These are phyloP conservation scores for Branchellion lobata DNA, from an alignment of 2,888 invertebrate genomes.

Conservation along the genomic window DNA sequence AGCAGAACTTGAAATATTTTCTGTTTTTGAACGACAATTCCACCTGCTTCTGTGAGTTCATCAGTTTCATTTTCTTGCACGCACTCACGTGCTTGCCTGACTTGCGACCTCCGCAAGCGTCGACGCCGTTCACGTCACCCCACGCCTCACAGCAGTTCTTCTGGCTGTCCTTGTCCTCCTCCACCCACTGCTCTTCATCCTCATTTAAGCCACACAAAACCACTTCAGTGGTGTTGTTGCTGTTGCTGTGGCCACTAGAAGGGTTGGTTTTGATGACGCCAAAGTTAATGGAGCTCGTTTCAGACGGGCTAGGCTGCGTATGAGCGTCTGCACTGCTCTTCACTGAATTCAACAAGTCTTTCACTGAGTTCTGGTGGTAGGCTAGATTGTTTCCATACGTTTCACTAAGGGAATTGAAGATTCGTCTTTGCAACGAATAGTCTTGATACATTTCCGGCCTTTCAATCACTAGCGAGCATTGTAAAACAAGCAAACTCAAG, in stretches of 20 bases:
- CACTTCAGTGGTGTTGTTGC: background rate
- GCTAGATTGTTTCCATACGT: background rate
- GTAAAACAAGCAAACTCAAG: too few relatives aligned
- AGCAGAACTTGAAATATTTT: constrained; percentile 41
- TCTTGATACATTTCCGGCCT: constrained; percentile 1
- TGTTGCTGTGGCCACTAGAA: too few relatives aligned
- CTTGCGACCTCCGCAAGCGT: too few relatives aligned
- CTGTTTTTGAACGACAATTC: constrained; percentile 40
- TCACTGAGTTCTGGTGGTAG: background rate
- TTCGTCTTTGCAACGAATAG: background rate
- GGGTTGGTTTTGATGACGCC: too few relatives aligned
- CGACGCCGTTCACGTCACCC: background rate
- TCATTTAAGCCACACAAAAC: background rate
- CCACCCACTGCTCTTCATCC: constrained; percentile 6
- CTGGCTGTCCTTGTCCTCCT: background rate
- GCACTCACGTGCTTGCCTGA: background rate
- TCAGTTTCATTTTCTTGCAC: constrained; percentile 29
- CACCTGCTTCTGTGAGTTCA: constrained; percentile 28
- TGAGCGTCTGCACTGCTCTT: background rate
- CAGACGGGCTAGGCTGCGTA: background rate
- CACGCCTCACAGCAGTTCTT: background rate
- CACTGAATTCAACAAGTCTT: background rate
- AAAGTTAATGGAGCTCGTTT: background rate
- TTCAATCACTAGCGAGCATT: background rate
- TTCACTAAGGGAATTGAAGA: background rate